Conservation (phyloP, 1,140 invertebrate genomes). For the Neodiprion fabricii region DNA sequence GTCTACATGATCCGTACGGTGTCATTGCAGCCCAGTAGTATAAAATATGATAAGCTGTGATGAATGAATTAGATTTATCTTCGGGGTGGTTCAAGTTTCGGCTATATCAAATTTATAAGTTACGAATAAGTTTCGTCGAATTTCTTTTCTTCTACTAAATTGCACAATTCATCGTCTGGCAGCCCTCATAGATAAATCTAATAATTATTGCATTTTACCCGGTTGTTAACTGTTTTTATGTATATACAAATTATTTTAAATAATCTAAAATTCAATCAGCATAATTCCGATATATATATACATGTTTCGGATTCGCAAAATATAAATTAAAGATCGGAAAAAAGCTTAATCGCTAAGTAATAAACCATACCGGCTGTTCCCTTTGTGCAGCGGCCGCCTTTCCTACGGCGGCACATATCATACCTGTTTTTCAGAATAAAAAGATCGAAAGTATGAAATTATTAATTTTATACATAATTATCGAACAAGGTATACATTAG, state of each 20-base stretch:
- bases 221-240: not conserved
- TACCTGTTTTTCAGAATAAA: constrained; percentile 76
- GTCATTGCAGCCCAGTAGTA: too few relatives aligned
- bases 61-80: not conserved
- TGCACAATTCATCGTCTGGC: not conserved
- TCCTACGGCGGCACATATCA: constrained; percentile 93
- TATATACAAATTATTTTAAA: not conserved
- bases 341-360: constrained; percentile 57
- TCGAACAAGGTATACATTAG: not conserved
- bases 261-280: not conserved
- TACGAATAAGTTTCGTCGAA: too few relatives aligned
- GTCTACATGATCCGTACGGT: not conserved
- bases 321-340: constrained; percentile 26
- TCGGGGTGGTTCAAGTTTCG: not conserved
- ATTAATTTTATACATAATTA: constrained; percentile 40
- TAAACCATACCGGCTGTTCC: constrained; percentile 89
- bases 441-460: constrained; percentile 59
- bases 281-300: not conserved
- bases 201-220: not conserved
- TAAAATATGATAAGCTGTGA: not conserved
- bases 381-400: constrained; percentile 93
- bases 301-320: not conserved
- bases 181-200: not conserved
- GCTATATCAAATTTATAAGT: too few relatives aligned
- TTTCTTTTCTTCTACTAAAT: too few relatives aligned